Evolutionary conservation across 2,888 invertebrate genomes (phyloP), one percentile per base, ranked within the genome.

Genomic region (Spicauda simplicius): DNA sequence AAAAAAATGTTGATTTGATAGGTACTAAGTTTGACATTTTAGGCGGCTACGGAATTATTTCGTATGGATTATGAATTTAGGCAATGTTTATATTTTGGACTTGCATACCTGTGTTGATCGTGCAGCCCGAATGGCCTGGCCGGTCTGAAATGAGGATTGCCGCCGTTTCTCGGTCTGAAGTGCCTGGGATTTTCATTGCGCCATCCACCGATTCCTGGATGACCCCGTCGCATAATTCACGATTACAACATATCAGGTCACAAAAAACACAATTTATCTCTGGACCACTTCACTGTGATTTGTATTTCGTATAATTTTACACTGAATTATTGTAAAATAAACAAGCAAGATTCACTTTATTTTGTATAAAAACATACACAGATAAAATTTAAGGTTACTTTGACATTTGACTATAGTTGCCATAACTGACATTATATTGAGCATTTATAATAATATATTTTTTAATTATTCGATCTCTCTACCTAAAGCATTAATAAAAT

Each of bases 171-270:
- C 68, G 91, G 85, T 74, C 89, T 87, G 72, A 86, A 92, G 81
- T 87, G 83, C 76, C 90, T 86, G 45, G 81, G 84, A 82, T 86
- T 86, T 76, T 91, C 92, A 80, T 78, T 85, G 79, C 91, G 85
- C 93, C 93, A 92, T 78, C 88, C 88, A 73, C 89, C 85, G 74
- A 83, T 81, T 75, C 85, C 83, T 74, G 84, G 76, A 78, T 91
- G 92, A 91, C 92, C 91, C 90, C 93, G 91, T 76, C 92, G 86
- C 93, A 93, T 93, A 76, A 50, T 50, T 52, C 72, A 80, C 73
- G 72, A 74, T 81, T 83, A 85, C 70, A 79, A 76, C 89, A 90
- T 87, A 79, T 74, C 84, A 75, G 45, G 50, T 64, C 56, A 65
- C 71, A 73, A 68, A 70, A n/a, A 76, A 71, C 71, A 69, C 25